Base-by-base conservation (phyloP, 1,140 invertebrate species). In the Stegodyphus mimosarum region DNA sequence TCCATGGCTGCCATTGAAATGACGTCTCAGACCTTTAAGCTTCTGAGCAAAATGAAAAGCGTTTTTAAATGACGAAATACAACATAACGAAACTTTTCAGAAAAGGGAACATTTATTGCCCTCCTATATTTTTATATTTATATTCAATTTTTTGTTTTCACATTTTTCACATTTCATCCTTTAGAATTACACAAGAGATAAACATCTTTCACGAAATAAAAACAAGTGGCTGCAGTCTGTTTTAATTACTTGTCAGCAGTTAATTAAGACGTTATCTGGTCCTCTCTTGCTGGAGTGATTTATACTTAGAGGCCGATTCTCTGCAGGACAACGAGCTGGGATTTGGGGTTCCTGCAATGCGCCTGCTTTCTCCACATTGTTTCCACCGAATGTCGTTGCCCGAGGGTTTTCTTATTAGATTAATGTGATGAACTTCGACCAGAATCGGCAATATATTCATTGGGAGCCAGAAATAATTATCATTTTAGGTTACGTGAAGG, bases 221-320 rank as follows among this genome's bases (percentile, higher is more conserved):
- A 49, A 50, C 18, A 66, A 52, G 18, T 64, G 7, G 6, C 13
- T 17, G 33, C 33, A 33, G 33, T 33, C 33, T 33, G 33, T 51
- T 76, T 76, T 76, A 76, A 76, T 76, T 76, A 66, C 55, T 76
- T 76, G 55, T 76, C 74, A 76, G 55, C 74, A 60, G 60, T 60
- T 76, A 76, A 76, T 76, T 76, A 76, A 76, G 74, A 76, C 74
- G 15, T 76, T 76, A 76, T 76, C 74, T 49, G 50, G 4, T 17
- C 48, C 10, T 33, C 63, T 63, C 55, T 7, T 2, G 60, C 63
- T 6, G 15, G 49, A 66, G n/a, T 60, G 60, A 76, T 76, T 76
- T 64, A 64, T 76, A 64, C 64, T 15, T 9, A 6, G 18, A 60
- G 48, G 6, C 33, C 33, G 33, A 60, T 15, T 60, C 15, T 9